Evolutionary conservation across 2,888 invertebrate species (phyloP).

Genomic region (Macrophya alboannulata): DNA sequence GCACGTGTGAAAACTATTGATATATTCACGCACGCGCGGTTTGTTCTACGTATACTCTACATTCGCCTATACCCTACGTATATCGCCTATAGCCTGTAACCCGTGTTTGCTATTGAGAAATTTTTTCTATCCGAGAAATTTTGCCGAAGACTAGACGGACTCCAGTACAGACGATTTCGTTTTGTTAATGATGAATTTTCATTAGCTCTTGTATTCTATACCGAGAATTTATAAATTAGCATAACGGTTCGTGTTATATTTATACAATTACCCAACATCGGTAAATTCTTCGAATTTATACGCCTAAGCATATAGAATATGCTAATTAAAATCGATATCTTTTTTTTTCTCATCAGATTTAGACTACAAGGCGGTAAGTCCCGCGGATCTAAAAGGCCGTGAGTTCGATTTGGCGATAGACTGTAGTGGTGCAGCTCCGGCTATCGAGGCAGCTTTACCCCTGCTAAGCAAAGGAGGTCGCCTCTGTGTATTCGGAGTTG

Average conservation of each 20-base stretch:
- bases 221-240: background rate
- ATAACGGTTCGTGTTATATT: background rate
- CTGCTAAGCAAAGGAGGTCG: conserved; percentile 84
- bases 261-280: background rate
- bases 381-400: conserved; percentile 82
- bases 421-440: conserved; percentile 88
- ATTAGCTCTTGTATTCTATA: background rate
- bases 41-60: background rate
- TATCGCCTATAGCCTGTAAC: too few relatives aligned
- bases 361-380: conserved; percentile 83
- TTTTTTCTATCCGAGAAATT: background rate
- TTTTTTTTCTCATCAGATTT: conserved; percentile 80
- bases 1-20: background rate
- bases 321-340: background rate
- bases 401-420: conserved; percentile 87
- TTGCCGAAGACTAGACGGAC: background rate
- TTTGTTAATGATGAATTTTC: background rate
- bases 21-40: conserved; percentile 1
- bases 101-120: background rate
- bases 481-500: conserved; percentile 87
- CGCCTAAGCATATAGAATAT: background rate
- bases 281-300: background rate
- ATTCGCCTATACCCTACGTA: background rate
- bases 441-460: conserved; percentile 84
- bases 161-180: background rate